Conservation (phyloP, 2,888 invertebrate genomes). For the Muschampia plurimacula region DNA sequence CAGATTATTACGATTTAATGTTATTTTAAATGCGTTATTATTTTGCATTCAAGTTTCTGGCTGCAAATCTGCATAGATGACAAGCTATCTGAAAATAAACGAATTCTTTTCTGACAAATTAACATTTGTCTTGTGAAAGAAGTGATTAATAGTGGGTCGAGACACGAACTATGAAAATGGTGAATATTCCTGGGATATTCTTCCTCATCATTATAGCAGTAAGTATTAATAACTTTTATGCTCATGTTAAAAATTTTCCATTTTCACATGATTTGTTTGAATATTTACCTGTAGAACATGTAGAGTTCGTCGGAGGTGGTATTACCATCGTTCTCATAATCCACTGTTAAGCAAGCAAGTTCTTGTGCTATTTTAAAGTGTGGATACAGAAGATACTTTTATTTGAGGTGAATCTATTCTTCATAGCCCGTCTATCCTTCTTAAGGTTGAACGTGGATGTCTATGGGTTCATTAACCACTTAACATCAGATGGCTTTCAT, state of each 20-base stretch:
- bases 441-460: too few species aligned
- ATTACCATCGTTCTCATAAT: too few species aligned
- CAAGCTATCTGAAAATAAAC: constrained; percentile 43
- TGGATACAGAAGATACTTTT: too few species aligned
- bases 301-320: too few species aligned
- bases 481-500: too few species aligned
- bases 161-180: constrained; percentile 60
- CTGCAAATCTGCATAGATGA: constrained; percentile 45
- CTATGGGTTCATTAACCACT: too few species aligned
- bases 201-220: constrained; percentile 59
- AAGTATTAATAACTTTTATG: constrained; percentile 54
- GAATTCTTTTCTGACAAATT: constrained; percentile 72
- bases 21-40: background rate
- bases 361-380: too few species aligned
- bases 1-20: background rate
- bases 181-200: constrained; percentile 51
- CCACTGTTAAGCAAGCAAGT: too few species aligned
- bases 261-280: background rate
- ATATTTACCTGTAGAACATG: background rate
- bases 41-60: constrained; percentile 8
- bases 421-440: too few species aligned
- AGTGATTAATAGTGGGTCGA: constrained; percentile 51
- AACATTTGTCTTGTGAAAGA: constrained; percentile 69
- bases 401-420: too few species aligned
- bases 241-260: background rate